Conservation (phyloP, 2,113 vertebrate species). For the Numida meleagris region DNA sequence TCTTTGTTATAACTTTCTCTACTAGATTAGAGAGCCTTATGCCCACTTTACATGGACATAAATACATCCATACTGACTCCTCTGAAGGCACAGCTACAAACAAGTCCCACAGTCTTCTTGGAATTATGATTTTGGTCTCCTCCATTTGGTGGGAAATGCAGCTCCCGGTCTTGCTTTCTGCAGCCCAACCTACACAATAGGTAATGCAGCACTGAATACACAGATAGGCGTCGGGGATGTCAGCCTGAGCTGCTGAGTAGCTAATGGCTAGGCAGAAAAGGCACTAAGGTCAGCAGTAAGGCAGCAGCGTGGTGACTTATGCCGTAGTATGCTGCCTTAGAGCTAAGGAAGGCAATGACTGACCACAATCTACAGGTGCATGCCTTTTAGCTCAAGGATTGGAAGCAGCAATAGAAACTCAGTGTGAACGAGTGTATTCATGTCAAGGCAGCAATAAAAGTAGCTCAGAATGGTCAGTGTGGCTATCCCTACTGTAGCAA, state of each 20-base stretch:
- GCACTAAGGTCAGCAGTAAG: neutral
- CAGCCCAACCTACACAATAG: neutral
- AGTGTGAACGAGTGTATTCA: neutral
- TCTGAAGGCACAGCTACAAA: neutral
- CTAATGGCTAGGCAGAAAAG: neutral
- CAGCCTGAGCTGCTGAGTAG: neutral
- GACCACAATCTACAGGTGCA: neutral
- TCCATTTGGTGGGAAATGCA: neutral
- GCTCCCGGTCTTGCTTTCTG: neutral
- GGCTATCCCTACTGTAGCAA: neutral
- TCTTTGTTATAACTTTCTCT: neutral
- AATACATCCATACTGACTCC: neutral
- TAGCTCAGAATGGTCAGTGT: neutral
- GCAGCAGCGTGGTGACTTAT: neutral
- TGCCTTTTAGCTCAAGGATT: neutral
- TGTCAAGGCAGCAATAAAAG: neutral
- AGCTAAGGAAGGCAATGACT: neutral
- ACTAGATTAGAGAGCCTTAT: neutral
- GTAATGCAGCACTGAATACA: neutral
- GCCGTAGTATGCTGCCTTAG: neutral
- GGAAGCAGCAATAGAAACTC: neutral
- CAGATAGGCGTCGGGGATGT: neutral
- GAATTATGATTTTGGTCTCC: neutral
- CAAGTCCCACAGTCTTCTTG: neutral
- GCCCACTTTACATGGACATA: neutral